These are phyloP conservation scores for Mus spretus DNA, from an alignment of 2,797 vertebrate genomes.

Conservation along the genomic window DNA sequence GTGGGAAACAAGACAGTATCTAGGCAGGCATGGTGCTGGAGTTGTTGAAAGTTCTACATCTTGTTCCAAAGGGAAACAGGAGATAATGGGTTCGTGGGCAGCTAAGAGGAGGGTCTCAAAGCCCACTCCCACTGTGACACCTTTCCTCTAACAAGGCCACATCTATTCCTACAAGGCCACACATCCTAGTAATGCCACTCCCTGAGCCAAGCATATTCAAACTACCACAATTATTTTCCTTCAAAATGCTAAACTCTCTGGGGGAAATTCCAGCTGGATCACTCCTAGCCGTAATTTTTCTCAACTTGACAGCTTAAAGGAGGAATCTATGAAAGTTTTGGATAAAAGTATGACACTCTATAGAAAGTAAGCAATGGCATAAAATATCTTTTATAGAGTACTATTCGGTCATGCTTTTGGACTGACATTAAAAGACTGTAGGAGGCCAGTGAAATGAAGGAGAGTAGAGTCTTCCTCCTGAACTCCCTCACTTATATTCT, in stretches of 20 bases:
- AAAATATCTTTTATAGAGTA: slow-evolving; percentile 36
- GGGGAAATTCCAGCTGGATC: slow-evolving; percentile 49
- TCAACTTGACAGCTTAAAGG: slow-evolving; percentile 67
- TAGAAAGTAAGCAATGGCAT: slow-evolving; percentile 33
- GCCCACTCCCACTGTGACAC: neutral
- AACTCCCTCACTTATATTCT: neutral
- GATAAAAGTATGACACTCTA: slow-evolving; percentile 52
- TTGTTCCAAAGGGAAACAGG: neutral
- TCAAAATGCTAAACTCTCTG: slow-evolving; percentile 77
- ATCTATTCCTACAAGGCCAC: neutral
- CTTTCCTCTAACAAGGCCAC: neutral
- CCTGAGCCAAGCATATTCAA: neutral
- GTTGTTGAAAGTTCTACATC: neutral
- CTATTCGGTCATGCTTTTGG: neutral
- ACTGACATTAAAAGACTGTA: neutral
- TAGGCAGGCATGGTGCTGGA: neutral
- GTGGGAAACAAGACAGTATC: neutral
- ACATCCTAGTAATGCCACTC: neutral
- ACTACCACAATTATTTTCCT: slow-evolving; percentile 38
- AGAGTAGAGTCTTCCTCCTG: neutral
- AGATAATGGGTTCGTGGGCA: neutral
- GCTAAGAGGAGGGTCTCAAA: neutral
- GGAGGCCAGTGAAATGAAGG: neutral
- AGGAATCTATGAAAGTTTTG: slow-evolving; percentile 51
- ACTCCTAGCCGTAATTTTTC: slow-evolving; percentile 62